Evolutionary conservation across 2,113 vertebrate species (phyloP).

Genomic region (Ctenomys sociabilis): DNA sequence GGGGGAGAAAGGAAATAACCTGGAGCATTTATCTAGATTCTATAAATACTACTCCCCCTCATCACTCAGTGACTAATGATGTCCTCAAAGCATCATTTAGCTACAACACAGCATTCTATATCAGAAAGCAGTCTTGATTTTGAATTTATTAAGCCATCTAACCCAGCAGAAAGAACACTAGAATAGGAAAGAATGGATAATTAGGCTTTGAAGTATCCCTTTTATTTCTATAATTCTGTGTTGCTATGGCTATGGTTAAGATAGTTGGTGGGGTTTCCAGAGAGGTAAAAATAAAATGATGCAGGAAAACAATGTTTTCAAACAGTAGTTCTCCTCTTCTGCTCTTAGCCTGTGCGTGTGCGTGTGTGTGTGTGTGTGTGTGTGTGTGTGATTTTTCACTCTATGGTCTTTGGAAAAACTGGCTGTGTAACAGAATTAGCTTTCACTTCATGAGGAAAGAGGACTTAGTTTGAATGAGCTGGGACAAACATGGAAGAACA

Average conservation of each 20-base stretch:
- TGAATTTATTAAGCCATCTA: slow-evolving; percentile 43
- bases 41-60: slow-evolving; percentile 40
- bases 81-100: slow-evolving; percentile 53
- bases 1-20: slow-evolving; percentile 55
- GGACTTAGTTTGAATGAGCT: slow-evolving; percentile 48
- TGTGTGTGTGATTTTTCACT: neutral
- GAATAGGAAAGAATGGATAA: slow-evolving; percentile 43
- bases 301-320: slow-evolving; percentile 39
- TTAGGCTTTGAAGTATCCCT: neutral
- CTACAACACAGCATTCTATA: slow-evolving; percentile 52
- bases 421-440: slow-evolving; percentile 46
- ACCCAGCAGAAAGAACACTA: slow-evolving; percentile 54
- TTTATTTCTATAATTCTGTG: slow-evolving; percentile 60
- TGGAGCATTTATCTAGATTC: slow-evolving; percentile 60
- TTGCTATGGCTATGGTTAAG: slow-evolving; percentile 44
- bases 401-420: slow-evolving; percentile 42
- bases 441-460: slow-evolving; percentile 56
- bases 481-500: neutral
- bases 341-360: too few species aligned
- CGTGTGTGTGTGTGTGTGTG: too few species aligned
- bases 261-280: slow-evolving; percentile 43
- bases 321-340: neutral
- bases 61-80: slow-evolving; percentile 44
- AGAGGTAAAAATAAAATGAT: slow-evolving; percentile 49
- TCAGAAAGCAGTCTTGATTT: slow-evolving; percentile 42